Evolutionary conservation across 2,888 invertebrate species (phyloP).

Genomic region (Erebia aethiops): DNA sequence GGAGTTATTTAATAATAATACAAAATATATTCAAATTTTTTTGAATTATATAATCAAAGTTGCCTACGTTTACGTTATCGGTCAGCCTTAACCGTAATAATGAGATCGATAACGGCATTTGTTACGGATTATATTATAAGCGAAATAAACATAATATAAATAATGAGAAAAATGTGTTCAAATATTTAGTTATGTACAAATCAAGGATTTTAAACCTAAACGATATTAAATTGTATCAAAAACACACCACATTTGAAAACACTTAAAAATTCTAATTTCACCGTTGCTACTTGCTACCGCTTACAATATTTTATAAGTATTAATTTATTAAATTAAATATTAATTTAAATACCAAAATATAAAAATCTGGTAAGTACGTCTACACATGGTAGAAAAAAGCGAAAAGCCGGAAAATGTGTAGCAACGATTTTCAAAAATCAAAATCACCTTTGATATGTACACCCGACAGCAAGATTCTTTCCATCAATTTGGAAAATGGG

Average conservation of each 20-base stretch:
- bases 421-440: background rate
- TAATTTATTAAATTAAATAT: too few species aligned
- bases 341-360: too few species aligned
- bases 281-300: too few species aligned
- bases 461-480: background rate
- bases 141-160: background rate
- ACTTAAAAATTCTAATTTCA: too few species aligned
- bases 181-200: too few species aligned
- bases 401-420: background rate
- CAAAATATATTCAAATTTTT: background rate
- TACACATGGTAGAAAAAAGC: too few species aligned
- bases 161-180: too few species aligned
- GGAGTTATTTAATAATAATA: too few species aligned
- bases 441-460: background rate
- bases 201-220: too few species aligned
- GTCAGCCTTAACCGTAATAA: background rate
- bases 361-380: background rate
- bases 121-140: background rate
- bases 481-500: constrained; percentile 7
- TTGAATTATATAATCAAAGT: background rate
- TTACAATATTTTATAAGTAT: too few species aligned
- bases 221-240: too few species aligned
- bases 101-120: background rate
- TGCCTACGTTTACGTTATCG: background rate
- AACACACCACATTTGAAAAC: too few species aligned